Base-by-base conservation (phyloP, 2,113 vertebrate species). In the Otis tarda region DNA sequence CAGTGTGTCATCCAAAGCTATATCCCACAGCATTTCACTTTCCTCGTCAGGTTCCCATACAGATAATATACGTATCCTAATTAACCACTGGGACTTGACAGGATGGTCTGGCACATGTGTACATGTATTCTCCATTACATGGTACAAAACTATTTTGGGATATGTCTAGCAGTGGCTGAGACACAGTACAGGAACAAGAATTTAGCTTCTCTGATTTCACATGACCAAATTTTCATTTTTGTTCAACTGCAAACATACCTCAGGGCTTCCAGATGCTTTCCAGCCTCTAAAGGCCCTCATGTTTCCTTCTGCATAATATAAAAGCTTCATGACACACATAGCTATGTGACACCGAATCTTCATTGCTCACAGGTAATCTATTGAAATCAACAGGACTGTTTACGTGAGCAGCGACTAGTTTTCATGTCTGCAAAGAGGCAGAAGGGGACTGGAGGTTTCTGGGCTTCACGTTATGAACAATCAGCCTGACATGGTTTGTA, bases 191-290 rank as follows among this genome's bases (percentile, higher is more conserved):
- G 53, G 55, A 95, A 75, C 0, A 6, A 76, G 35, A 56, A 75
- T 56, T 71, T 55, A 84, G 45, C 53, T 82, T 81, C 41, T 68
- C 74, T 61, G 7, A 82, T 76, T 95, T 87, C 91, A 79, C 53
- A 19, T 61, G 45, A 84, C 25, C 67, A 84, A 43, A 61, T 93
- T 76, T 79, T 83, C 25, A 7, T 53, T 79, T 90, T 61, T 82
- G 61, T 89, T 94, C 69, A 57, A 20, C 25, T 82, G 86, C 86
- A 82, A 94, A 65, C 67, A 37, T 9, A 95, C 53, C 80, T 95
- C 6, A 0, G 61, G 92, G 80, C 83, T 93, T 94, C 94, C 92
- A 92, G 83, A 69, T 94, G 89, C 45, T 82, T 87, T 84, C 45
- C 57, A 94, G 95, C 83, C 65, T 82, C 95, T 68, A 19, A 81